Percentiles rank a stretch among this genome's conserved stretches.
Conservation (phyloP, 2,888 invertebrate species). For the Drosophila picticornis region DNA sequence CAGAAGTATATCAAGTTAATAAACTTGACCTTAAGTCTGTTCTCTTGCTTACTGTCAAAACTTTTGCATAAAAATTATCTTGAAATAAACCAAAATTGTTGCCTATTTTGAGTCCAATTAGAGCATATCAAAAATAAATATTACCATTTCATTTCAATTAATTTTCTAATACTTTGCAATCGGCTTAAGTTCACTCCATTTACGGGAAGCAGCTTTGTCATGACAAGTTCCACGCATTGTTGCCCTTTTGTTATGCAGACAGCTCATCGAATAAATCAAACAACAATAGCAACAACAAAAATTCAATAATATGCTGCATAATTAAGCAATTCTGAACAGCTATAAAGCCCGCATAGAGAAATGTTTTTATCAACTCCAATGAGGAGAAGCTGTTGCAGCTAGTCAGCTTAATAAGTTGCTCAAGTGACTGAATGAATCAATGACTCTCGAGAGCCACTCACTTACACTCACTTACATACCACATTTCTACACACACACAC, state of each 20-base stretch:
- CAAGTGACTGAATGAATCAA: conserved; percentile 54
- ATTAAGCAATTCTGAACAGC: conserved; percentile 21
- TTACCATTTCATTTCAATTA: conserved; percentile 4
- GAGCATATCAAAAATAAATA: conserved; percentile 14
- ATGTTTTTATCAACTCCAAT: background rate
- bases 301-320: conserved; percentile 9
- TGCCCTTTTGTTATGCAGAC: background rate
- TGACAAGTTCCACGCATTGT: background rate
- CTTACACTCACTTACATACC: conserved; percentile 33
- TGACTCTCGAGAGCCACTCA: conserved; percentile 38
- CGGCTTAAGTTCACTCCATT: conserved; percentile 24
- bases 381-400: background rate
- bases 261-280: background rate
- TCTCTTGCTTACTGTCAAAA: background rate
- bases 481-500: conserved; percentile 9
- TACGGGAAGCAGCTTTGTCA: conserved; percentile 6
- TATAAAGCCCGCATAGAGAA: background rate
- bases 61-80: background rate
- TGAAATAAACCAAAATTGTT: background rate
- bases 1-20: background rate
- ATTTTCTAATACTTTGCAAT: conserved; percentile 18
- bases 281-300: background rate
- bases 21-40: background rate
- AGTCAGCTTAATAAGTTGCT: conserved; percentile 40
- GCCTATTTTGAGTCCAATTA: conserved; percentile 25